Base-by-base conservation (phyloP, 2,888 invertebrate species). In the Dasypogon diadema region DNA sequence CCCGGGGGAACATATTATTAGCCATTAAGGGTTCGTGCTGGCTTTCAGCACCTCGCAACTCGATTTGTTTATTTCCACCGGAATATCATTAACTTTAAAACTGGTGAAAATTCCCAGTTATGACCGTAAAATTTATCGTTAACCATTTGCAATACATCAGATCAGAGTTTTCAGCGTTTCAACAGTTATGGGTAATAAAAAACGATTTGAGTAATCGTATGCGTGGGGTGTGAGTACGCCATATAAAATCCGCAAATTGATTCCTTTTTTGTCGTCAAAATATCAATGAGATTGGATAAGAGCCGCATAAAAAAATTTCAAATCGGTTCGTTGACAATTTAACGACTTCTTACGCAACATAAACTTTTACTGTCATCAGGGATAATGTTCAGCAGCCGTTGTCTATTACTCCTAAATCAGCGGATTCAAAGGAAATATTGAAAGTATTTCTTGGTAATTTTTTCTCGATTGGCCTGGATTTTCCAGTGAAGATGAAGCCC, bases 231-330 rank as follows among this genome's bases (percentile, higher is more conserved):
- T 10, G 46, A 16, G 65, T 37, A 24, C 22, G 48, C 24, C 65
- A 5, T 65, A 65, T 48, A 65, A 65, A 65, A 65, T 65, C 65
- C 65, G 24, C 65, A 65, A 65, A 65, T 65, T 65, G 65, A 65
- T 65, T 65, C 37, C 65, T 37, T 37, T 24, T 65, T 65, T 65
- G 42, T 65, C 48, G 65, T 65, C 65, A 37, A 60, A 60, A 34
- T 46, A 22, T 48, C 48, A 16, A 46, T 24, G 14, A 30, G 21
- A 37, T 10, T n/a, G 16, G 26, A 26, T 14, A 65, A 22, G 24
- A 65, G 24, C 12, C 18, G 51, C 51, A 51, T 51, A 51, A 51
- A 51, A 48, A 51, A 21, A 51, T 65, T 21, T 22, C 16, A 24
- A 65, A 65, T 65, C 46, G 65, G 22, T 65, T 21, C 37, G 46